Evolutionary conservation across 1,140 invertebrate species (phyloP).

Genomic region (Neotoxoptera formosana): DNA sequence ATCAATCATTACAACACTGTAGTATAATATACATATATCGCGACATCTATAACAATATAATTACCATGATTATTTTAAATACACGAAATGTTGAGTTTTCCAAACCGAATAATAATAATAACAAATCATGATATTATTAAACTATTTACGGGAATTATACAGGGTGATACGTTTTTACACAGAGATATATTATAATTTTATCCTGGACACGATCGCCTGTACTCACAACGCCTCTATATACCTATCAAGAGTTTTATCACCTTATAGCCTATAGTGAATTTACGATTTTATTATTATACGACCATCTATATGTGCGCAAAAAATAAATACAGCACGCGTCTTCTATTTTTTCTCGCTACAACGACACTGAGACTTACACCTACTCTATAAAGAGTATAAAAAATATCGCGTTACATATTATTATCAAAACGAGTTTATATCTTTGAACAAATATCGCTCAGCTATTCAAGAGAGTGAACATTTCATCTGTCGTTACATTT

Average conservation of each 20-base stretch:
- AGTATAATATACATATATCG: too few relatives aligned
- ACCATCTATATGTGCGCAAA: not conserved
- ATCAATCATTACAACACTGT: too few relatives aligned
- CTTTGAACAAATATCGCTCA: not conserved
- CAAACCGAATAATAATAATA: not conserved
- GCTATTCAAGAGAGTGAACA: not conserved
- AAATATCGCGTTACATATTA: not conserved
- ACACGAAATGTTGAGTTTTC: not conserved
- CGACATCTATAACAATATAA: too few relatives aligned
- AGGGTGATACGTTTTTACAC: not conserved
- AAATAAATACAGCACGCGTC: not conserved
- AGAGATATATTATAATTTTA: too few relatives aligned
- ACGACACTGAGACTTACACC: not conserved
- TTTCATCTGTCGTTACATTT: not conserved
- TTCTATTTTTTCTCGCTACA: not conserved
- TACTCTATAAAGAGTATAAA: not conserved
- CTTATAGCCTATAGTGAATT: too few relatives aligned
- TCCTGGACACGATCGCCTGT: too few relatives aligned
- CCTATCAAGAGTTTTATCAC: too few relatives aligned
- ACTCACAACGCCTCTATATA: too few relatives aligned
- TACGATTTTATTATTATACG: too few relatives aligned
- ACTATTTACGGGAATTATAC: not conserved
- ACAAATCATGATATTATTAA: too few relatives aligned
- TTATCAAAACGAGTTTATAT: not conserved
- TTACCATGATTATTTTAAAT: too few relatives aligned